Evolutionary conservation across 2,888 invertebrate genomes (phyloP), one percentile per base, ranked within the genome.

Genomic region (Cremastobaeus sp.): DNA sequence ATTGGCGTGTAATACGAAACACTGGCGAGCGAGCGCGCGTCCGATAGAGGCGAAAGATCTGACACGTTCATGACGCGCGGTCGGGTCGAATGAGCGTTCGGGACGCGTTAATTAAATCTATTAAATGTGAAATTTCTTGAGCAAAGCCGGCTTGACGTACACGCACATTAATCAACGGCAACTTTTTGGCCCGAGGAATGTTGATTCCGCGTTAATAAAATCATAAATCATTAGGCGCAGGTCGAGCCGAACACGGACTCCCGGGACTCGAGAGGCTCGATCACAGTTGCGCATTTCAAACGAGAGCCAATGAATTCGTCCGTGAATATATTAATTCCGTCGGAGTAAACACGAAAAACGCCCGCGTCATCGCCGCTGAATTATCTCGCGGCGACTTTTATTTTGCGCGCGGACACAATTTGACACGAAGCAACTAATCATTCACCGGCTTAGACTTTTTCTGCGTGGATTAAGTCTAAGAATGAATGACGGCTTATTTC

Each of bases 401-500:
- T 45, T 43, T 32, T 65, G 57, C 57, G 57, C 59, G 41, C 17
- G 30, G 14, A 43, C 48, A 64, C 41, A 28, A 45, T 50, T 62
- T 62, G 55, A 65, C 59, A 15, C 28, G 35, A 45, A 34, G 45
- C 30, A 59, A 57, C 64, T 71, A 71, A 71, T 71, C 71, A 71
- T 71, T 71, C 54, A 59, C 21, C 17, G 52, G 64, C 52, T 65
- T 64, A 59, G 30, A 64, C 57, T 64, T 65, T 71, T 59, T 71
- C 32, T 47, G 65, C 32, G 21, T 25, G 65, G 71, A 65, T 71
- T 55, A 65, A 54, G 32, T 21, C 15, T 64, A 59, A 64, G 69
- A 74, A 69, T 73, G 69, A 74, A 41, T 65, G 74, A 65, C 64
- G 74, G 57, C 62, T 55, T 48, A 65, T 65, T 72, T 45, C 37